Evolutionary conservation across 1,140 invertebrate species (phyloP), one percentile per base, ranked within the genome.

Genomic region (Megalopta genalis): DNA sequence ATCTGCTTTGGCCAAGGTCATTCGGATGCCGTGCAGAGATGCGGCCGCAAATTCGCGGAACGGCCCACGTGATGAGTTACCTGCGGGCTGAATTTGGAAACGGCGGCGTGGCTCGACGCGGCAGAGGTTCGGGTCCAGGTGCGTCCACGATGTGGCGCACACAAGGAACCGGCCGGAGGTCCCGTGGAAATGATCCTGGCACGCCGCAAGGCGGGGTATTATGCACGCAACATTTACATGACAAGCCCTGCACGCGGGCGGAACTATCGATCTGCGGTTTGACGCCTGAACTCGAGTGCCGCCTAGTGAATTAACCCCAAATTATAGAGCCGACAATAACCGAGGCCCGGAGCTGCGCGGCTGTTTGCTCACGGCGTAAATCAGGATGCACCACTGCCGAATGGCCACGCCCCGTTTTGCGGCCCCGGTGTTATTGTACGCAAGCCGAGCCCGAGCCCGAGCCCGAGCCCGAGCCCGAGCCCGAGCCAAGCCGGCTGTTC

Each of bases 231-330:
- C 84, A 93, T 93, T 93, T 91, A 89, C 90, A 91, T 90, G 90
- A 92, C 90, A 90, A 90, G 88, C 87, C 82, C 81, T 86, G 86
- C 57, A 85, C 84, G 82, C 88, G 85, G 86, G 82, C 86, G 86
- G 86, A 90, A 90, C 90, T 92, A 92, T 92, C 88, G 91, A 92
- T 92, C 89, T 90, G 91, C 80, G 92, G 92, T 92, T 93, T 92
- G 90, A 92, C 89, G 90, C 89, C 87, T 87, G 86, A 88, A 90
- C 89, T 89, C 82, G 88, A 90, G 86, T 89, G 88, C 88, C 87
- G 88, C 89, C 90, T 84, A 88, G 87, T 92, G 91, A 92, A 93
- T 93, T 92, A 92, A 91, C 89, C 90, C 88, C 89, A 92, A 92
- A 92, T 93, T 92, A 92, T 90, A 91, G 90, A 88, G 86, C 88